Percentiles rank a stretch among this genome's conserved stretches.
Conservation (phyloP, 2,888 invertebrate genomes). For the Bedellia somnulentella region DNA sequence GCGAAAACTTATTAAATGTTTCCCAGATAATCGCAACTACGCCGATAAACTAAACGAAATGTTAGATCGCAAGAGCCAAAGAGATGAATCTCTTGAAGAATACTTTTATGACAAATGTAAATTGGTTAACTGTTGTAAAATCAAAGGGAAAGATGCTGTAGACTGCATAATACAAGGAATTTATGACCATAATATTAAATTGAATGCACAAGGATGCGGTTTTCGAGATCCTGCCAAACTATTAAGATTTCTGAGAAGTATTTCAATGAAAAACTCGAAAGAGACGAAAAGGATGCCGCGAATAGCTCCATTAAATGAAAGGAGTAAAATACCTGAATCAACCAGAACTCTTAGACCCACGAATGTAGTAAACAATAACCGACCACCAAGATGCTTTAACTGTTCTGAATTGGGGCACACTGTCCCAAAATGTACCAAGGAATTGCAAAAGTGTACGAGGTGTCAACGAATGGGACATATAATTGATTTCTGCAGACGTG, state of each 20-base stretch:
- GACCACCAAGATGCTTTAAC: neutral
- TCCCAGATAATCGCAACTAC: slow-evolving; percentile 4
- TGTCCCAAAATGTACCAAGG: neutral
- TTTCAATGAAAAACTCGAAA: neutral
- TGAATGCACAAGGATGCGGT: slow-evolving; percentile 1
- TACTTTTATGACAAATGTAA: slow-evolving; percentile 4
- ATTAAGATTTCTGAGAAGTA: neutral
- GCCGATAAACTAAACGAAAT: neutral
- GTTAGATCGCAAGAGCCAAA: neutral
- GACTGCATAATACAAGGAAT: slow-evolving; percentile 4
- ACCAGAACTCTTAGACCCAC: neutral
- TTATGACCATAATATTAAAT: slow-evolving; percentile 1
- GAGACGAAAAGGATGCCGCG: neutral
- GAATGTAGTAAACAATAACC: neutral
- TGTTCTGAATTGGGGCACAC: neutral
- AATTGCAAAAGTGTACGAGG: neutral
- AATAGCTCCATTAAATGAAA: too few relatives aligned
- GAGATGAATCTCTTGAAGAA: slow-evolving; percentile 1
- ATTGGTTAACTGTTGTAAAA: slow-evolving; percentile 3
- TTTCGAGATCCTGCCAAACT: neutral
- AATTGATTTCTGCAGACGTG: neutral
- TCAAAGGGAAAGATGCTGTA: slow-evolving; percentile 1
- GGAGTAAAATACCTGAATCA: neutral
- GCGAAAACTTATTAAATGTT: neutral
- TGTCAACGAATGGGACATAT: neutral